phyloP scores from a whole-genome alignment of 2,797 vertebrate genomes.

The Muscicapa striata region DNA sequence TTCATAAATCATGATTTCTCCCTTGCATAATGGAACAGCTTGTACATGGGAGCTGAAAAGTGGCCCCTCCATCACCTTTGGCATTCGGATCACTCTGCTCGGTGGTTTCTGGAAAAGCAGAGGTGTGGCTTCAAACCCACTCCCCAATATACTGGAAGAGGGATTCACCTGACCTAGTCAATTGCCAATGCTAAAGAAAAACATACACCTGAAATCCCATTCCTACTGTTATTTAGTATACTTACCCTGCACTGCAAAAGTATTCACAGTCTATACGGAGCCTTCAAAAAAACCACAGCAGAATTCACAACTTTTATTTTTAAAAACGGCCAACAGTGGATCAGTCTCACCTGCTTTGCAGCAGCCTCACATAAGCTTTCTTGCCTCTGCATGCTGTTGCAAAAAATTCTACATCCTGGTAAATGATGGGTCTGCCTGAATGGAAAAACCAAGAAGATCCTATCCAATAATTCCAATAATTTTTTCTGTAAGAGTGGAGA shows the following conservation, averaged over 20 bases:
- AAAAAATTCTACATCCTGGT: neutral
- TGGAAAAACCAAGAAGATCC: neutral
- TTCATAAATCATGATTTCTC: neutral
- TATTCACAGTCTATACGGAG: neutral
- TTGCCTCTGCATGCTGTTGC: neutral
- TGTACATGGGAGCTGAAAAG: neutral
- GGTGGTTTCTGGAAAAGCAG: fast-evolving
- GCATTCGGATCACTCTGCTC: fast-evolving
- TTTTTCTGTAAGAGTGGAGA: neutral
- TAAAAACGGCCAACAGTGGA: neutral
- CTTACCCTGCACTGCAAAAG: neutral
- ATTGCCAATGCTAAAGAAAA: neutral
- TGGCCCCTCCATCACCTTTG: neutral
- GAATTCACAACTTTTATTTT: neutral
- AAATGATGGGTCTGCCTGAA: neutral
- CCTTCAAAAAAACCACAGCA: neutral
- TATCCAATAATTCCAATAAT: neutral
- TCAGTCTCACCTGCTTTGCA: neutral
- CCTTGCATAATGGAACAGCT: neutral
- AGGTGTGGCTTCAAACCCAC: neutral
- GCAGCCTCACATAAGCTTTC: neutral
- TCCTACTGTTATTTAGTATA: neutral
- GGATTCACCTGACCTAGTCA: neutral
- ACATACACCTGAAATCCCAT: neutral
- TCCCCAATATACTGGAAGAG: neutral